Percentiles rank a stretch among this genome's conserved stretches.
phyloP scores from a whole-genome alignment of 2,797 vertebrate genomes.

The Loriculus beryllinus region DNA sequence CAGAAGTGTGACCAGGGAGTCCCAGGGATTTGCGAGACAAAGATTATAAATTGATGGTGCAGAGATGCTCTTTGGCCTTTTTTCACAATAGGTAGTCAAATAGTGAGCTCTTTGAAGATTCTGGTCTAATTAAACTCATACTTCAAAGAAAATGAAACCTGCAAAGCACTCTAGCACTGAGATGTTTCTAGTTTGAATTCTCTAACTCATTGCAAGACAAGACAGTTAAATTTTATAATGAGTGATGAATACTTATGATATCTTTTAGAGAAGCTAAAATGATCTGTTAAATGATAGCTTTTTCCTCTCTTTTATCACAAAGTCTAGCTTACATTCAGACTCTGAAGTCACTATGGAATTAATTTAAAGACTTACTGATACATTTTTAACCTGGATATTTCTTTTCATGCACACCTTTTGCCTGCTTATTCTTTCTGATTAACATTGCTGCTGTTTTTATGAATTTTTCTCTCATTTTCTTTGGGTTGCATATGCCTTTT shows the following conservation, averaged over 20 bases:
- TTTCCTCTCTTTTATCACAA: background rate
- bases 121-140: slow-evolving; percentile 24
- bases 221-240: slow-evolving; percentile 31
- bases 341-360: background rate
- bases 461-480: background rate
- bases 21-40: background rate
- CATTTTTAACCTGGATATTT: background rate
- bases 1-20: background rate
- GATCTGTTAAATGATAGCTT: background rate
- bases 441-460: background rate
- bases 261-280: background rate
- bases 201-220: slow-evolving; percentile 2
- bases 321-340: background rate
- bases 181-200: slow-evolving; percentile 15
- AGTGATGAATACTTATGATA: background rate
- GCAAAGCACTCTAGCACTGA: background rate
- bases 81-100: slow-evolving; percentile 32
- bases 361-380: background rate
- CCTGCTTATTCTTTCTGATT: background rate
- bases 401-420: background rate
- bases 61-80: slow-evolving; percentile 13
- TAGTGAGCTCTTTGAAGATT: slow-evolving; percentile 33
- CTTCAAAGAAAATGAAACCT: slow-evolving; percentile 43
- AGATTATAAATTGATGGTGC: background rate
- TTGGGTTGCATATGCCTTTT: background rate